These are phyloP conservation scores for Cotesia chilonis DNA, from an alignment of 1,140 invertebrate genomes.

Conservation along the genomic window DNA sequence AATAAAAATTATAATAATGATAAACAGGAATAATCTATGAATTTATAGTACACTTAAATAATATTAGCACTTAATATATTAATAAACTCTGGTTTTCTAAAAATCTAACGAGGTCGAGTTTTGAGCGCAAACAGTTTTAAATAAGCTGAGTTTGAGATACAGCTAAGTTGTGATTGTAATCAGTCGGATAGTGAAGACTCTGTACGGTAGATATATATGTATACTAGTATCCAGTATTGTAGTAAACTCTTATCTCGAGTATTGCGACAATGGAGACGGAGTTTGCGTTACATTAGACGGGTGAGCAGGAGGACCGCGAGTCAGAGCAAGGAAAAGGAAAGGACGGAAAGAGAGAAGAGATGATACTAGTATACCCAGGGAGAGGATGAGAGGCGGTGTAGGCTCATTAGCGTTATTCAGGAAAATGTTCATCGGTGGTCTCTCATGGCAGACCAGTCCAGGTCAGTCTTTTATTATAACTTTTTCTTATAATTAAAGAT, in stretches of 20 bases:
- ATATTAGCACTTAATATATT: no score
- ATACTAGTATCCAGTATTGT: no score
- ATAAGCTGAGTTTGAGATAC: constrained; percentile 15
- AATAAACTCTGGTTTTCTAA: background rate
- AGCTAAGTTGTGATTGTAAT: constrained; percentile 28
- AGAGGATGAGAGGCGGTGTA: constrained; percentile 47
- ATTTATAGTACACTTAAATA: no score
- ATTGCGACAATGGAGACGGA: background rate
- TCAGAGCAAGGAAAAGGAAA: constrained; percentile 11
- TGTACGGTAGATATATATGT: background rate
- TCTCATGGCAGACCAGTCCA: constrained; percentile 99
- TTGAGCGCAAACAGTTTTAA: constrained; percentile 3
- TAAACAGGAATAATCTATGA: no score
- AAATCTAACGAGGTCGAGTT: background rate
- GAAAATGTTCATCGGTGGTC: constrained; percentile 99
- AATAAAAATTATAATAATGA: no score
- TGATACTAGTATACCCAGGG: no score
- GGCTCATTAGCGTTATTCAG: constrained; percentile 73
- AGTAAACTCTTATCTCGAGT: background rate
- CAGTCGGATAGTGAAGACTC: constrained; percentile 4
- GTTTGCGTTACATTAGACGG: constrained; percentile 8
- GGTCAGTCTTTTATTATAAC: constrained; percentile 73
- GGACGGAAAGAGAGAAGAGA: background rate
- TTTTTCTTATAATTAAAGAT: background rate
- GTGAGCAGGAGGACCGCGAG: constrained; percentile 41